These are phyloP conservation scores for Ariopsis seemanni DNA, from an alignment of 2,113 vertebrate genomes.

Conservation along the genomic window DNA sequence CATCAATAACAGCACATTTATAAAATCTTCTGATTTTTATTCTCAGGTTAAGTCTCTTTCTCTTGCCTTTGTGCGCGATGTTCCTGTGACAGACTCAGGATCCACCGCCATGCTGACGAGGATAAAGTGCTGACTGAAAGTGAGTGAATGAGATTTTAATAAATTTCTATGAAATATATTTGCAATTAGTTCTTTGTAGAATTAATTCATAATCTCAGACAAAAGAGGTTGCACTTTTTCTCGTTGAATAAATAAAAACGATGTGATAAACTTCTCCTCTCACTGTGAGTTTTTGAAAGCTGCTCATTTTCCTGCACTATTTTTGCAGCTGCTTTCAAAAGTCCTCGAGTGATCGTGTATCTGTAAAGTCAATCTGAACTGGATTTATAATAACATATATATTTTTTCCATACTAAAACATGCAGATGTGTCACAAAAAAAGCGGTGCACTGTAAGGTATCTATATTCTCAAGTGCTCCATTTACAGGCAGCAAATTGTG, in stretches of 20 bases:
- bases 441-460: not conserved
- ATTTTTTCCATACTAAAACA: not conserved
- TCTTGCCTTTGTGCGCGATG: not conserved
- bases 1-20: not conserved
- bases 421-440: not conserved
- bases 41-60: not conserved
- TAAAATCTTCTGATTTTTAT: not conserved
- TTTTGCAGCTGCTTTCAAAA: too few species aligned
- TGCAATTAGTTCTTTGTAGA: not conserved
- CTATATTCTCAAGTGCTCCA: not conserved
- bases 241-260: not conserved
- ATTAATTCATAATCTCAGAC: not conserved
- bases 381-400: not conserved
- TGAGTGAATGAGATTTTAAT: not conserved
- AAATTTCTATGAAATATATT: not conserved
- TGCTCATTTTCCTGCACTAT: not conserved
- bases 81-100: not conserved
- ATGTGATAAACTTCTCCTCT: not conserved
- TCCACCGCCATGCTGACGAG: not conserved
- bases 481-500: not conserved
- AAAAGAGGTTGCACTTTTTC: not conserved
- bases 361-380: not conserved
- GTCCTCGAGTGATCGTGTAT: not conserved
- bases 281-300: not conserved
- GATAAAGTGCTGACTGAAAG: not conserved